phyloP scores from a whole-genome alignment of 2,113 vertebrate genomes.

The Microtus richardsoni region DNA sequence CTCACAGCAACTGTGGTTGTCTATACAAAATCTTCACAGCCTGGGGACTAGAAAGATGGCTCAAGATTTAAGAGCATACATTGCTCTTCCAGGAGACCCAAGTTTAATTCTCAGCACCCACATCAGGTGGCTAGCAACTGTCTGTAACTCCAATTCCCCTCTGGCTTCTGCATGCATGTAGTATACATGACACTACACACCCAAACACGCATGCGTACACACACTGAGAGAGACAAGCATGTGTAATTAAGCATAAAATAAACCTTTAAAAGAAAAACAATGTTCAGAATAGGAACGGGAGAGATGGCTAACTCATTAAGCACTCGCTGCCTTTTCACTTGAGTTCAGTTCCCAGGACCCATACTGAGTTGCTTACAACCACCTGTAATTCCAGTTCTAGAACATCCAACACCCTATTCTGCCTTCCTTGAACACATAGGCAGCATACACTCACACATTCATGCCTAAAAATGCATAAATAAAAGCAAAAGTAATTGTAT shows the following conservation, averaged over 20 bases:
- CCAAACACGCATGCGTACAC: not conserved
- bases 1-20: not conserved
- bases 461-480: not conserved
- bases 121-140: not conserved
- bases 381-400: not conserved
- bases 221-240: not conserved
- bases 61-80: not conserved
- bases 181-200: not conserved
- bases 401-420: not conserved
- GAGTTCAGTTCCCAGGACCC: not conserved
- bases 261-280: not conserved
- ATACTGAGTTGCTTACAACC: not conserved
- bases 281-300: not conserved
- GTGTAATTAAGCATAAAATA: not conserved
- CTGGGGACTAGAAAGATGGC: not conserved
- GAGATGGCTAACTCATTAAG: not conserved
- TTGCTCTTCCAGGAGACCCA: not conserved
- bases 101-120: not conserved
- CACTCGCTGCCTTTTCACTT: not conserved
- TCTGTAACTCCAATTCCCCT: not conserved
- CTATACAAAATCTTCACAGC: not conserved
- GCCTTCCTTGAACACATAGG: not conserved
- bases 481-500: not conserved
- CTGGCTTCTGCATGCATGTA: not conserved
- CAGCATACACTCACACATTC: not conserved